Conservation (phyloP, 2,888 invertebrate genomes). For the Agelastica alni region DNA sequence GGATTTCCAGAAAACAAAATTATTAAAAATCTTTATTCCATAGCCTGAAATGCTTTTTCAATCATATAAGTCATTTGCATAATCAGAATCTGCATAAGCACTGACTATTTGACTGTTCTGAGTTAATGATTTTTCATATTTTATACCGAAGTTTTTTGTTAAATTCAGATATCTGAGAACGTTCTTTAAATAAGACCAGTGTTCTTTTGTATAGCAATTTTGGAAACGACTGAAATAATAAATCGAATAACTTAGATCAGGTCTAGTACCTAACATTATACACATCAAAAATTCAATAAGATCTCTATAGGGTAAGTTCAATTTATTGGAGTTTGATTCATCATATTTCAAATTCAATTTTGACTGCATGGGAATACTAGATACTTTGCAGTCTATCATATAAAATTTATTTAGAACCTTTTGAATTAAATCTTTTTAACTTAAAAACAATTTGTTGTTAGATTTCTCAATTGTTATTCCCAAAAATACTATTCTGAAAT, state of each 20-base stretch:
- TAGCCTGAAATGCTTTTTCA: slow-evolving; percentile 32
- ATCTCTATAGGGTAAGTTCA: no score
- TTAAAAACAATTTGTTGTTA: background rate
- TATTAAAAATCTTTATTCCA: slow-evolving; percentile 27
- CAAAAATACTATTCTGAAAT: background rate
- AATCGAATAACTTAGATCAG: background rate
- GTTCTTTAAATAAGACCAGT: no score
- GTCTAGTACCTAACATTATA: no score
- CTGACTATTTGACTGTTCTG: slow-evolving; percentile 3
- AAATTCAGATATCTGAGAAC: background rate
- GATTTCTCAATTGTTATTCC: background rate
- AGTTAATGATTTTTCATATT: slow-evolving; percentile 6
- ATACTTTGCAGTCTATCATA: background rate
- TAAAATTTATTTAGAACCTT: no score
- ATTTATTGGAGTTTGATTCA: no score
- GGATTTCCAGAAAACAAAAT: slow-evolving; percentile 32
- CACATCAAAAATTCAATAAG: no score
- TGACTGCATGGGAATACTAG: no score
- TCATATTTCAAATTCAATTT: no score
- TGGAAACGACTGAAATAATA: no score
- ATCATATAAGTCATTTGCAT: slow-evolving; percentile 31
- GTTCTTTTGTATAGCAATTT: no score
- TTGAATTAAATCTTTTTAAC: no score
- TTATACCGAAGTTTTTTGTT: background rate
- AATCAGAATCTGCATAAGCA: slow-evolving; percentile 31